Percentiles rank a stretch among this genome's conserved stretches.
phyloP scores from a whole-genome alignment of 2,113 vertebrate species.

The Myotis davidii region DNA sequence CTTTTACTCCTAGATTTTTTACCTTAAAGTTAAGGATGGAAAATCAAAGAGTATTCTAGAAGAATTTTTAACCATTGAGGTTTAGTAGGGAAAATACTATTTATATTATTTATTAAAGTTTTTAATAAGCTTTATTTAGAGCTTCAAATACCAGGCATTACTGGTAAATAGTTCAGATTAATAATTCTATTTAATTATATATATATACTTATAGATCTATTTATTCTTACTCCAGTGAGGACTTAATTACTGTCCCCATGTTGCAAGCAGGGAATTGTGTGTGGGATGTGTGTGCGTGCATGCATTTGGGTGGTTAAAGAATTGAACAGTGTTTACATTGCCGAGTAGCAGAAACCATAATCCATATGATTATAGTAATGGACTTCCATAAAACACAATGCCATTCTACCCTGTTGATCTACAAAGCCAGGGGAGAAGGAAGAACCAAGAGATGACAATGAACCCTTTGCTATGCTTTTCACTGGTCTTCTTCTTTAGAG shows the following conservation, averaged over 20 bases:
- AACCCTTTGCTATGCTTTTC: not conserved
- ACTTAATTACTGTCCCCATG: not conserved
- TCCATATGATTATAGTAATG: not conserved
- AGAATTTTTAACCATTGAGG: not conserved
- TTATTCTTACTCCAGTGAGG: not conserved
- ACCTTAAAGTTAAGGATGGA: not conserved
- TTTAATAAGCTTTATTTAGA: conserved; percentile 14
- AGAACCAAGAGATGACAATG: not conserved
- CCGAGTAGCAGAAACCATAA: not conserved
- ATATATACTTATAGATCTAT: not conserved
- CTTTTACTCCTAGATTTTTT: not conserved
- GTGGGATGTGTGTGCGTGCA: not conserved
- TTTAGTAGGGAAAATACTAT: not conserved
- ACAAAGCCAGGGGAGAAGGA: not conserved
- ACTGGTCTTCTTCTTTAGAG: not conserved
- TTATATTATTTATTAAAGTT: not conserved
- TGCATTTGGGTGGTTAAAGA: not conserved
- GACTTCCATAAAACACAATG: not conserved
- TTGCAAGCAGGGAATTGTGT: not conserved
- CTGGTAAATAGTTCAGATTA: not conserved
- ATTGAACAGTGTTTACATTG: not conserved
- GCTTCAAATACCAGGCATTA: not conserved
- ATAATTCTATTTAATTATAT: not conserved
- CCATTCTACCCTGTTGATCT: not conserved
- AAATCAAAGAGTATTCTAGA: not conserved